Percentiles rank a stretch among this genome's conserved stretches.
phyloP scores from a whole-genome alignment of 2,797 vertebrate species.

The Helostoma temminkii region DNA sequence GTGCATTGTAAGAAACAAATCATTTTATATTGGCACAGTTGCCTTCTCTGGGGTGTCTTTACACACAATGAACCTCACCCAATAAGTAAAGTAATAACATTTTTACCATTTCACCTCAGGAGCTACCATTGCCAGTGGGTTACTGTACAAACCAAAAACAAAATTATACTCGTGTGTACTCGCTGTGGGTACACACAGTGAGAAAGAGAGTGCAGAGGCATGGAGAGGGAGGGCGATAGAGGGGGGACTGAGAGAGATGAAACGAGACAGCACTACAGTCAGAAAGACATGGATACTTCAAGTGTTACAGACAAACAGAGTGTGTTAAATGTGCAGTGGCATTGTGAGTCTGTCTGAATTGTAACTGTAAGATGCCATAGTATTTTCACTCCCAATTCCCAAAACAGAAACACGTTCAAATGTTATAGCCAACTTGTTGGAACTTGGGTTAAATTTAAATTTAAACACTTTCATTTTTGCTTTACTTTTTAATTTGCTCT shows the following conservation, averaged over 20 bases:
- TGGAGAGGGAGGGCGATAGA: conserved; percentile 11
- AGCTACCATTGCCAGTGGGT: not conserved
- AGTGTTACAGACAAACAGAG: conserved; percentile 21
- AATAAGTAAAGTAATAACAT: not conserved
- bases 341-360: conserved; percentile 27
- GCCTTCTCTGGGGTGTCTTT: not conserved
- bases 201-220: not conserved
- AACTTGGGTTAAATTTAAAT: too few relatives aligned
- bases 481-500: too few relatives aligned
- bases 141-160: not conserved
- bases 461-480: too few relatives aligned
- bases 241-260: conserved; percentile 22
- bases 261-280: conserved; percentile 20
- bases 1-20: not conserved
- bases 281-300: conserved; percentile 18
- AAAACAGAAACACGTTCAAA: too few relatives aligned
- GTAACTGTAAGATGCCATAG: not conserved
- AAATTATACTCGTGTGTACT: not conserved
- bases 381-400: conserved; percentile 25
- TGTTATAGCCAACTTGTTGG: too few relatives aligned
- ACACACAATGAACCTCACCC: conserved; percentile 8
- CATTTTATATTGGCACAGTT: not conserved
- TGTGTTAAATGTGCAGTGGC: conserved; percentile 31
- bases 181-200: not conserved
- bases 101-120: conserved; percentile 3